Percentiles rank a stretch among this genome's conserved stretches.
These are phyloP conservation scores for Prunella strophiata DNA, from an alignment of 2,797 vertebrate genomes.

Conservation along the genomic window DNA sequence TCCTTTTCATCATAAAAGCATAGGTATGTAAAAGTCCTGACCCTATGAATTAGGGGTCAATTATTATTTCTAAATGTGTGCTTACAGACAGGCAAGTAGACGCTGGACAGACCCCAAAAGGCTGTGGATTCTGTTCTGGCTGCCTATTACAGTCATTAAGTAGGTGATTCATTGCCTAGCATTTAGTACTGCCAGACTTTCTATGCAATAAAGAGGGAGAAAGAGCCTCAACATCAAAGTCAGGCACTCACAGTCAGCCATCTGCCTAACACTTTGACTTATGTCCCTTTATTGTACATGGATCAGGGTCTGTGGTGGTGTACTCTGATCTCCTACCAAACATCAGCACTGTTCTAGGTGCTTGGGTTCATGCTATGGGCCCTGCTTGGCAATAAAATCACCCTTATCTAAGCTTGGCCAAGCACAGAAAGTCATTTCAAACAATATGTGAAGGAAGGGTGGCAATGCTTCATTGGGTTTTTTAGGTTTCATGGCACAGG, in stretches of 20 bases:
- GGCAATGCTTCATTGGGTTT: not conserved
- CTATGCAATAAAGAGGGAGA: constrained; percentile 17
- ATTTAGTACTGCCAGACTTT: constrained; percentile 38
- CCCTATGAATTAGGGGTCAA: constrained; percentile 43
- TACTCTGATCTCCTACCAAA: not conserved
- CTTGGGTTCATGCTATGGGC: not conserved
- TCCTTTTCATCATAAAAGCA: constrained; percentile 41
- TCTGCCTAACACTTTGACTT: constrained; percentile 21
- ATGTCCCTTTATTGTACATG: not conserved
- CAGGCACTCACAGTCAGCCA: not conserved
- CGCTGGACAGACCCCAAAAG: constrained; percentile 43
- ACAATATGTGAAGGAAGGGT: not conserved
- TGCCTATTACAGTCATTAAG: constrained; percentile 57
- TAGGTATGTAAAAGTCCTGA: constrained; percentile 4
- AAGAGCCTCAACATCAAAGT: constrained; percentile 50
- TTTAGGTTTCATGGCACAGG: not conserved
- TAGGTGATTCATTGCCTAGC: constrained; percentile 56
- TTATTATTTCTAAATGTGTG: constrained; percentile 32
- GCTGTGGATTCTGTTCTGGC: constrained; percentile 41
- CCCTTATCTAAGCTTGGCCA: not conserved
- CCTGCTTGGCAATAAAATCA: not conserved
- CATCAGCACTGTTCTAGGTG: not conserved
- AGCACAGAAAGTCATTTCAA: not conserved
- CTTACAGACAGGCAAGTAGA: constrained; percentile 29
- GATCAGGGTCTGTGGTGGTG: not conserved